Evolutionary conservation across 2,113 vertebrate species (phyloP).

Genomic region (Sarotherodon lohbergeri): DNA sequence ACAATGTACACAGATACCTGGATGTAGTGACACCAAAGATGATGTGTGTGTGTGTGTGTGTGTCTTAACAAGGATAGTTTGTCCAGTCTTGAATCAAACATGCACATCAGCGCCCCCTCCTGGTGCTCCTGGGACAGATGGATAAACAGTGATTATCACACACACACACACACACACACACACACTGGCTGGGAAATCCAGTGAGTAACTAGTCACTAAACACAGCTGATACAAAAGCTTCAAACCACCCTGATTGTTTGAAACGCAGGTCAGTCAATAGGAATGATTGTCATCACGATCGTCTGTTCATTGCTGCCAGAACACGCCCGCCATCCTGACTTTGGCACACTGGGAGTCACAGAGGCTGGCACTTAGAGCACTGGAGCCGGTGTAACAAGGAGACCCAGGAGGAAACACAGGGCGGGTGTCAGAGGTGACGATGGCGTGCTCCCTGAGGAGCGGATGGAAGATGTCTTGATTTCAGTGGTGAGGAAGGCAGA

Average conservation of each 20-base stretch:
- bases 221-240: slow-evolving; percentile 38
- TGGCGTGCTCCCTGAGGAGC: slow-evolving; percentile 59
- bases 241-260: slow-evolving; percentile 52
- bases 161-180: not conserved
- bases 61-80: not conserved
- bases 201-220: not conserved
- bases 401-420: slow-evolving; percentile 49
- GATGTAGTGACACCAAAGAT: not conserved
- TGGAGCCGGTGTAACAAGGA: not conserved
- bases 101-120: not conserved
- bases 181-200: not conserved
- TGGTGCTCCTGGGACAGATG: not conserved
- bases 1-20: not conserved
- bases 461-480: slow-evolving; percentile 78
- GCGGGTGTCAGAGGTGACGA: not conserved
- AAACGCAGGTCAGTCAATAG: slow-evolving; percentile 30
- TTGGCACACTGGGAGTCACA: not conserved
- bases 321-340: not conserved
- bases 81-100: not conserved
- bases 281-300: slow-evolving; percentile 42
- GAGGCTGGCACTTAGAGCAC: not conserved
- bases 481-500: slow-evolving; percentile 88
- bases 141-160: slow-evolving; percentile 5
- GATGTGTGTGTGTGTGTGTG: not conserved
- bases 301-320: not conserved